A percentile compares a stretch with the other conserved stretches of the same genome.
Conservation (phyloP, 2,888 invertebrate genomes). For the Meganola albula region DNA sequence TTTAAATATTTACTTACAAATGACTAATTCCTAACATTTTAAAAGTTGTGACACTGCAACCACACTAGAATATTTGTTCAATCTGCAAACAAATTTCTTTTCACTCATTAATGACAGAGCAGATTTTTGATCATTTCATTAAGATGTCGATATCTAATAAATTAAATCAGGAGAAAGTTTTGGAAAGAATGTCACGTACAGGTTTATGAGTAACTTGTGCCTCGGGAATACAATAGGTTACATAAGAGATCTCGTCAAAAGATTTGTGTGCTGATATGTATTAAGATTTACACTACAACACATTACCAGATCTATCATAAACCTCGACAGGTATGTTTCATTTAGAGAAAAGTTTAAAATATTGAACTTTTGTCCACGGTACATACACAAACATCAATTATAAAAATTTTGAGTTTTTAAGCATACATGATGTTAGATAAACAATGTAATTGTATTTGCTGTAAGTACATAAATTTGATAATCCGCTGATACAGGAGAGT, state of each 20-base stretch:
- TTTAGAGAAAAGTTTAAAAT: too few relatives aligned
- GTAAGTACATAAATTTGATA: too few relatives aligned
- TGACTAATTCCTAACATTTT: conserved; percentile 22
- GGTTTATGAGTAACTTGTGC: conserved; percentile 34
- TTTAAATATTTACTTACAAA: conserved; percentile 26
- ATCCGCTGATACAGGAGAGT: too few relatives aligned
- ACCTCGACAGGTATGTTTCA: too few relatives aligned
- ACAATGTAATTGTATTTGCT: too few relatives aligned
- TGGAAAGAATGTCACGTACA: conserved; percentile 33
- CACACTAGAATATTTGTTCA: conserved; percentile 9
- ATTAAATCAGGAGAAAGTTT: conserved; percentile 47
- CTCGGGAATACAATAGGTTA: conserved; percentile 46
- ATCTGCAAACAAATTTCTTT: conserved; percentile 4
- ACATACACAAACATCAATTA: too few relatives aligned
- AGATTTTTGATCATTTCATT: conserved; percentile 7
- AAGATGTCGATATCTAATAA: conserved; percentile 9
- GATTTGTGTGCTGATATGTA: conserved; percentile 5
- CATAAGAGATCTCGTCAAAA: conserved; percentile 30
- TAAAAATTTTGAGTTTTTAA: too few relatives aligned
- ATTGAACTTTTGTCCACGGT: too few relatives aligned
- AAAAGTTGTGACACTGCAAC: conserved; percentile 8
- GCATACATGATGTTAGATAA: too few relatives aligned
- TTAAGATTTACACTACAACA: too few relatives aligned
- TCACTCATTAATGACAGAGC: conserved; percentile 6
- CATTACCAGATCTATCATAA: too few relatives aligned